Base-by-base conservation (phyloP, 2,113 vertebrate species). In the Orthonyx spaldingii region DNA sequence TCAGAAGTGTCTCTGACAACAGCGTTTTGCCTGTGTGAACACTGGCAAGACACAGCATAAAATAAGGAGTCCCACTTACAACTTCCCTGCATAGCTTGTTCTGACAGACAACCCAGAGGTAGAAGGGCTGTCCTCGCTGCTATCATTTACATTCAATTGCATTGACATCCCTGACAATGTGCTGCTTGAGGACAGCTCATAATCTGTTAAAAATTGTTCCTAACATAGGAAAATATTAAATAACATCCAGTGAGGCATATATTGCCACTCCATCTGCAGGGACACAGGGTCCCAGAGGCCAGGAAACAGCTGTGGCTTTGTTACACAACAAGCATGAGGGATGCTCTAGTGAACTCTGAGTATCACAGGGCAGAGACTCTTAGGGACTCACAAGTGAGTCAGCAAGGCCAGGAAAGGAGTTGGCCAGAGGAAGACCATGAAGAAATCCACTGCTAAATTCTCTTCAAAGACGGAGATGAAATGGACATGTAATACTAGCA, bases 251-350 rank as follows among this genome's bases (percentile, higher is more conserved):
- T 39, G 85, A 94, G 69, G 76, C 88, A 89, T 93, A 71, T 64
- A 49, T 3, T 87, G 92, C 68, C 32, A 75, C 66, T 86, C 60
- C 15, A 41, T 66, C 64, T 30, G 33, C 65, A 81, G 80, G 68
- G 79, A 86, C 76, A 75, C 37, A n/a, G 56, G 27, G 72, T 60
- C 86, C 76, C 83, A 90, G 83, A 82, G 94, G 94, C 79, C 83
- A 93, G 30, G 17, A 80, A 96, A 60, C 93, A 92, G 88, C 93
- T 96, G 94, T 78, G 90, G 85, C 52, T 90, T 86, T 88, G 88
- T 71, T 90, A 72, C 50, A 94, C 72, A 90, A 90, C 71, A 57
- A 81, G 53, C 35, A 78, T 0, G 0, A 88, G 44, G 44, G 88
- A 95, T 89, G 71, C 30, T 85, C 74, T 93, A 78, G 65, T 82